phyloP scores from a whole-genome alignment of 2,113 vertebrate species.

The Cynopterus brachyotis region DNA sequence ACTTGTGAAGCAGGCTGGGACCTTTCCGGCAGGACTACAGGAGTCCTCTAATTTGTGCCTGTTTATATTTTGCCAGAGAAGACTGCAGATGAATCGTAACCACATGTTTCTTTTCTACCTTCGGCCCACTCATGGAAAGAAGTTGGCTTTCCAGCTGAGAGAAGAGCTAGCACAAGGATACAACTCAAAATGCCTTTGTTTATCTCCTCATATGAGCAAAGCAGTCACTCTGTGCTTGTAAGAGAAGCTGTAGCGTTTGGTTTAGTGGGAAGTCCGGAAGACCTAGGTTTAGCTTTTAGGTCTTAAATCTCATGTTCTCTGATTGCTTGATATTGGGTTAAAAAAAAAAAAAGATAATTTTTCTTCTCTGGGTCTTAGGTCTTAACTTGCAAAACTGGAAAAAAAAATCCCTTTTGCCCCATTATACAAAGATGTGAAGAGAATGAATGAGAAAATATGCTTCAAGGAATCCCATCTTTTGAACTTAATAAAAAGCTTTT shows the following conservation, averaged over 20 bases:
- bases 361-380: background rate
- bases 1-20: background rate
- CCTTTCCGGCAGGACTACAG: background rate
- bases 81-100: background rate
- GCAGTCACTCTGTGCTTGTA: background rate
- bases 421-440: background rate
- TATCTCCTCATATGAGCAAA: background rate
- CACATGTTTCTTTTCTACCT: constrained; percentile 32
- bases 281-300: background rate
- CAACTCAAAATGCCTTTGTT: background rate
- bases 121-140: background rate
- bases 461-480: background rate
- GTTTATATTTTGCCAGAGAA: constrained; percentile 28
- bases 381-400: constrained; percentile 27
- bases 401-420: background rate
- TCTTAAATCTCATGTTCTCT: background rate
- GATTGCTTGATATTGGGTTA: background rate
- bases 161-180: background rate
- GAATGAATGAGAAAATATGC: background rate
- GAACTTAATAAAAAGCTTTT: background rate
- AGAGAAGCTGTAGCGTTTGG: background rate
- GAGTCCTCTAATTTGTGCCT: background rate
- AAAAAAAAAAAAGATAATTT: background rate
- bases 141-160: background rate
- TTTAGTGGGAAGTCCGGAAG: background rate